A percentile compares a stretch with the other conserved stretches of the same genome.
Conservation (phyloP, 2,888 invertebrate species). For the Busseola fusca region DNA sequence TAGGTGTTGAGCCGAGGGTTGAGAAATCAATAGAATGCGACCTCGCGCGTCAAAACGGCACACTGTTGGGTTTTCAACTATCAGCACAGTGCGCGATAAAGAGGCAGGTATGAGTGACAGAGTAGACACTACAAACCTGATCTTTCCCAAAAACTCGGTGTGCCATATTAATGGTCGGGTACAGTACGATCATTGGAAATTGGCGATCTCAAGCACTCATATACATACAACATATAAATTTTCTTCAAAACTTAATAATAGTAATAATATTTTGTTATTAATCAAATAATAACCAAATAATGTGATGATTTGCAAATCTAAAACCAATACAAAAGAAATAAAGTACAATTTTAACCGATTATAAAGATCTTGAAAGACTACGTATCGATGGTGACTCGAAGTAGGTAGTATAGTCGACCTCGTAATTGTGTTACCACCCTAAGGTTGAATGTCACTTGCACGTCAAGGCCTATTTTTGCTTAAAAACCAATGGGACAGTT, state of each 20-base stretch:
- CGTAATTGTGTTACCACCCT: background rate
- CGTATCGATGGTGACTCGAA: background rate
- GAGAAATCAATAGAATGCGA: background rate
- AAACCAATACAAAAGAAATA: slow-evolving; percentile 31
- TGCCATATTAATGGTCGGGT: background rate
- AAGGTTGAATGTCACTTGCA: background rate
- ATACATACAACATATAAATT: slow-evolving; percentile 19
- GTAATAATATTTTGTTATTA: too few species aligned
- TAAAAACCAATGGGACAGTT: background rate
- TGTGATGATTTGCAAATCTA: slow-evolving; percentile 43
- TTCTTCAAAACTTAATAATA: background rate
- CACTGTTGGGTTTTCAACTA: background rate
- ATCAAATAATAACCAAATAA: too few species aligned
- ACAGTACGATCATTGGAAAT: slow-evolving; percentile 14
- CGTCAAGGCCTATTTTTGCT: background rate
- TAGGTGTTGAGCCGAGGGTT: background rate
- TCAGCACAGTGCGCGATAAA: background rate
- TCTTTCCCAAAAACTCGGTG: background rate
- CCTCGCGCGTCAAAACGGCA: background rate
- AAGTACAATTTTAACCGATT: slow-evolving; percentile 28
- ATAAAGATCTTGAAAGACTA: slow-evolving; percentile 16
- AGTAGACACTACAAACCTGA: background rate
- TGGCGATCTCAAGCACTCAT: slow-evolving; percentile 33
- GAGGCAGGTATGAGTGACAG: background rate
- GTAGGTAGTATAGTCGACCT: background rate